phyloP scores from a whole-genome alignment of 2,797 vertebrate genomes.

The Macropus fuliginosus region DNA sequence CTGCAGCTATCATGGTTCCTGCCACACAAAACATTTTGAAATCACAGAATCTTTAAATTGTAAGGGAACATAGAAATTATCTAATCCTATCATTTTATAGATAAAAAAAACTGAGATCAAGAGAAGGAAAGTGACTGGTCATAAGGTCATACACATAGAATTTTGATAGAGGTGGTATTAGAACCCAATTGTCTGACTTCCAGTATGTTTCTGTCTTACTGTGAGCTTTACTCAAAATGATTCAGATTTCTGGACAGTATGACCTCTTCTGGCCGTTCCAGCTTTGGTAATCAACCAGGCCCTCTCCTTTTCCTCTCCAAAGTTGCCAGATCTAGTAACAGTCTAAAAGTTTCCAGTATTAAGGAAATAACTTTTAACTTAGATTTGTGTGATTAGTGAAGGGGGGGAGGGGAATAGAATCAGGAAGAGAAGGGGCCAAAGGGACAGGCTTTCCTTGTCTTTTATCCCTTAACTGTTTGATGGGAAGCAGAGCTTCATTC shows the following conservation, averaged over 20 bases:
- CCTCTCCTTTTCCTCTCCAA: slow-evolving; percentile 61
- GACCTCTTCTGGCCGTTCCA: background rate
- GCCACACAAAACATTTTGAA: background rate
- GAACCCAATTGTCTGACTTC: background rate
- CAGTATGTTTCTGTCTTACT: background rate
- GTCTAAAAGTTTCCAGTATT: slow-evolving; percentile 79
- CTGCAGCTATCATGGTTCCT: background rate
- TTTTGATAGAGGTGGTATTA: background rate
- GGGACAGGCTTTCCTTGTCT: slow-evolving; percentile 36
- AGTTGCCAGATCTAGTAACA: slow-evolving; percentile 67
- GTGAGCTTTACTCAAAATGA: slow-evolving; percentile 68
- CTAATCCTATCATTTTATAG: background rate
- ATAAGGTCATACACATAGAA: background rate
- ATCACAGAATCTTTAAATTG: background rate
- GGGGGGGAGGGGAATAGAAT: slow-evolving; percentile 7
- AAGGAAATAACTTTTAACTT: slow-evolving; percentile 71
- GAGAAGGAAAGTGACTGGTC: background rate
- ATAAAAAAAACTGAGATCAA: background rate
- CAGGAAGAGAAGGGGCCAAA: slow-evolving; percentile 35
- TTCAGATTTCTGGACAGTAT: slow-evolving; percentile 49
- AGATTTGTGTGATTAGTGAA: slow-evolving; percentile 75
- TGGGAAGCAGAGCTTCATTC: background rate
- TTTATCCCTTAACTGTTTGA: slow-evolving; percentile 15
- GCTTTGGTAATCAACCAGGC: background rate
- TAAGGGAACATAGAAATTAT: background rate